Base-by-base conservation (phyloP, 2,797 vertebrate genomes). In the Enteromius fasciolatus region DNA sequence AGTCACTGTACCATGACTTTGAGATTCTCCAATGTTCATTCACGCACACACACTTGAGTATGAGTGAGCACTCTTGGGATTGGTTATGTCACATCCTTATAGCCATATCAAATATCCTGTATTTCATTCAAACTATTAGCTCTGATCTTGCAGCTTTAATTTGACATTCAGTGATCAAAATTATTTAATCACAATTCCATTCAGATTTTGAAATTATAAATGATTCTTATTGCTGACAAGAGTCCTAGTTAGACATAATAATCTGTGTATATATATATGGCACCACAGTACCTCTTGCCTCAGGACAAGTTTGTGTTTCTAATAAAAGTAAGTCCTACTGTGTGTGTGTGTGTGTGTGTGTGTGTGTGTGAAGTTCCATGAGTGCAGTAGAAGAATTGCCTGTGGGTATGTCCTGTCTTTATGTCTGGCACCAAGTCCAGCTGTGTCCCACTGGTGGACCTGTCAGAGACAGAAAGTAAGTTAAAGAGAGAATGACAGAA, bases 401-500 rank as follows among this genome's bases (percentile, higher is more conserved):
- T 48, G 28, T 54, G 75, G 76, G 70, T 31, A 48, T 36, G 31
- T 74, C 14, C 52, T 78, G 33, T 46, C 54, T 36, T 23, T 66
- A 14, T 23, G 63, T 86, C 70, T 81, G 75, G 78, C 83, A 81
- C 25, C 82, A 36, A 84, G 39, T 78, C 86, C 82, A 88, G 85
- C 89, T 91, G 90, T 84, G 87, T 83, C 68, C 44, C 54, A 77
- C 31, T 2, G 5, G 31, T 14, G 73, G 86, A 46, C 6, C 82
- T 75, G 52, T 69, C 59, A 73, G 63, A 72, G 2, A 54, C 69
- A 61, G 57, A 81, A 46, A 74, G 20, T 28, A 52, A 74, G 67
- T 39, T 36, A 67, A 25, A 61, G 8, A 18, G 57, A 67, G 61
- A 54, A 0, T 28, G 50, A 25, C 63, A n/a, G 1, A 70, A 74